phyloP scores from a whole-genome alignment of 2,888 invertebrate species.

The Mactromeris polynyma region DNA sequence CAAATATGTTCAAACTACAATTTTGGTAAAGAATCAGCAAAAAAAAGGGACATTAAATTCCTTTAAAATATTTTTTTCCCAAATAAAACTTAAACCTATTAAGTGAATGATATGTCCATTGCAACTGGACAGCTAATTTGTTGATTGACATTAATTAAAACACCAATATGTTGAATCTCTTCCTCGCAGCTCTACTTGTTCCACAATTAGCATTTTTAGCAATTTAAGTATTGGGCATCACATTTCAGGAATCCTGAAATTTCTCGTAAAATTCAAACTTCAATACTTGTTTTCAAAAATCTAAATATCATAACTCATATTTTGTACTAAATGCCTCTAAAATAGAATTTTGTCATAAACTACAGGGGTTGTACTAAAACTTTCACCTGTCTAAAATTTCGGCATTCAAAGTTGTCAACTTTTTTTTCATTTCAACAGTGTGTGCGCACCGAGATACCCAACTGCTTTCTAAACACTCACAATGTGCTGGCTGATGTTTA shows the following conservation, averaged over 20 bases:
- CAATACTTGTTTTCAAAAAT: background rate
- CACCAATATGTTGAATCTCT: too few relatives aligned
- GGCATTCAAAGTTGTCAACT: conserved; percentile 1
- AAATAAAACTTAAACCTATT: too few relatives aligned
- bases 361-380: conserved; percentile 3
- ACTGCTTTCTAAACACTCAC: background rate
- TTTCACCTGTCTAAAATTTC: conserved; percentile 18
- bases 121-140: too few relatives aligned
- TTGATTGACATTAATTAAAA: too few relatives aligned
- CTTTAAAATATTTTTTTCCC: too few relatives aligned
- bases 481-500: background rate
- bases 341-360: background rate
- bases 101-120: too few relatives aligned
- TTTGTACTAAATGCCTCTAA: background rate
- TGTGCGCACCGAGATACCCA: background rate
- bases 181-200: too few relatives aligned
- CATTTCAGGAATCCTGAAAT: background rate
- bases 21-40: background rate
- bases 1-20: background rate
- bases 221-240: too few relatives aligned
- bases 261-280: background rate
- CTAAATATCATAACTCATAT: background rate
- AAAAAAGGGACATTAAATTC: too few relatives aligned
- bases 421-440: conserved; percentile 7
- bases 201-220: too few relatives aligned